phyloP scores from a whole-genome alignment of 2,797 vertebrate species.

The Vireo griseus region DNA sequence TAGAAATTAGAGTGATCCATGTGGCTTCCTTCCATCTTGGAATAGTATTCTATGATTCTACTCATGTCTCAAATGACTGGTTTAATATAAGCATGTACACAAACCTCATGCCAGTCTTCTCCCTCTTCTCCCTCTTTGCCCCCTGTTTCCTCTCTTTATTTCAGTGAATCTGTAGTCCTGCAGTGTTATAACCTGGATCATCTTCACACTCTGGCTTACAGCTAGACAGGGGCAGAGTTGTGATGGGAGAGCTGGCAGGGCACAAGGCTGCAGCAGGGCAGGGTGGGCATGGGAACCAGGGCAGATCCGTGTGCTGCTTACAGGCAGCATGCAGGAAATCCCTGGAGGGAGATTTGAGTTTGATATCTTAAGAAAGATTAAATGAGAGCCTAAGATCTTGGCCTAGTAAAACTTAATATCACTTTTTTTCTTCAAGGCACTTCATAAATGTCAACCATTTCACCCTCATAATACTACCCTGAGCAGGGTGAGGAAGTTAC shows the following conservation, averaged over 20 bases:
- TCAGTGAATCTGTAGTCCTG: not conserved
- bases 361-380: not conserved
- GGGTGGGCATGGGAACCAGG: not conserved
- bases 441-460: not conserved
- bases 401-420: not conserved
- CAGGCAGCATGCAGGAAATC: not conserved
- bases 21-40: not conserved
- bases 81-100: not conserved
- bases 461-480: not conserved
- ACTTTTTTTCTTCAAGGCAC: not conserved
- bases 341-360: not conserved
- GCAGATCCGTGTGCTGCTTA: not conserved
- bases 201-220: not conserved
- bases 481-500: not conserved
- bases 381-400: not conserved
- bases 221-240: not conserved
- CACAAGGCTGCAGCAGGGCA: fast-evolving
- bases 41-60: not conserved
- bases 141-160: not conserved
- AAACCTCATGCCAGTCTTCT: not conserved
- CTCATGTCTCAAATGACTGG: not conserved
- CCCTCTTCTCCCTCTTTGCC: not conserved
- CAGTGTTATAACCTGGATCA: not conserved
- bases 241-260: not conserved
- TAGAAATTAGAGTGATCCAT: not conserved